Conservation (phyloP, 2,888 invertebrate genomes). For the Alsophila aescularia region DNA sequence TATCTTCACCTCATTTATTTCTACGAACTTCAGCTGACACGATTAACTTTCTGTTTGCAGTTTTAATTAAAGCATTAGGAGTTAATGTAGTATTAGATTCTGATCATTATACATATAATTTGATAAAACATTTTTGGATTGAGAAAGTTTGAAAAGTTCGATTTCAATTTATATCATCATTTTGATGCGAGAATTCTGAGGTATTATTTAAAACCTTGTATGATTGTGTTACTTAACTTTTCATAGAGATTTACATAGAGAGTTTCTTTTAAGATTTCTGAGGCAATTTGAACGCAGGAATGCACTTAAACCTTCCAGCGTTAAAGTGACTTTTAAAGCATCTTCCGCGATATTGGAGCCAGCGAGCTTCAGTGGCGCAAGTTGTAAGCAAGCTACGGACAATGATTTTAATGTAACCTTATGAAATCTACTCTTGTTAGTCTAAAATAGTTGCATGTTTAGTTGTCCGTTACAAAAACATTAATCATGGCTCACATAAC, state of each 20-base stretch:
- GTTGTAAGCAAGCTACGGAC: not conserved
- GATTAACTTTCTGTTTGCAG: not conserved
- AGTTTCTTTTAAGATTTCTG: conserved; percentile 47
- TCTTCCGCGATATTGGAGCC: conserved; percentile 38
- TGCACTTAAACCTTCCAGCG: conserved; percentile 52
- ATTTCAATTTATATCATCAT: too few species aligned
- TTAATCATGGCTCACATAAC: too few species aligned
- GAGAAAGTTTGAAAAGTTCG: too few species aligned
- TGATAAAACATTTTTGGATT: not conserved
- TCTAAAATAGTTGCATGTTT: too few species aligned
- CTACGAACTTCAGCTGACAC: too few species aligned
- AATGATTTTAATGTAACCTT: not conserved
- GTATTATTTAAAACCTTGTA: too few species aligned
- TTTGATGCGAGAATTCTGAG: not conserved
- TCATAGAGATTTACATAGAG: conserved; percentile 37
- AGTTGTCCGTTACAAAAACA: too few species aligned
- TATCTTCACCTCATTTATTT: too few species aligned
- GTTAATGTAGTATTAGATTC: conserved; percentile 8
- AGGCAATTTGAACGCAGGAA: conserved; percentile 52
- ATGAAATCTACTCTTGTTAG: too few species aligned
- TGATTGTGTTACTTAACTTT: too few species aligned
- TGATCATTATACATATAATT: not conserved
- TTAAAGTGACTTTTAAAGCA: conserved; percentile 46
- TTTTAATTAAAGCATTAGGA: conserved; percentile 13
- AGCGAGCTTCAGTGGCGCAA: not conserved